These are phyloP conservation scores for Spea multiplicata DNA, from an alignment of 2,113 vertebrate genomes.

Conservation along the genomic window DNA sequence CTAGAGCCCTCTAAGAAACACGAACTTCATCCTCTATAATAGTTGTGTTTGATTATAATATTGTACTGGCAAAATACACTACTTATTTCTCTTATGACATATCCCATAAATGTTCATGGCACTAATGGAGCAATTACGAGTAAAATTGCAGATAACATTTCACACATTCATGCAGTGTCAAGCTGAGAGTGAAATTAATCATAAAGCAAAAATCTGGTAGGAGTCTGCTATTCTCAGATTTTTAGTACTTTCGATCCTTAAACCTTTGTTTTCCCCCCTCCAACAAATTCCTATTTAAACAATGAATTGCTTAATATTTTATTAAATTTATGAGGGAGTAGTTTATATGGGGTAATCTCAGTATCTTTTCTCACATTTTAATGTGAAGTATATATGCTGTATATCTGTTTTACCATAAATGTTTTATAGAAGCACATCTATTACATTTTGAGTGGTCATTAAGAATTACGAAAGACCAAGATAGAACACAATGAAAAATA, in stretches of 20 bases:
- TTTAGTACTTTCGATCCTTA: background rate
- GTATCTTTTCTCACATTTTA: no score
- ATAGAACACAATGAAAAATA: no score
- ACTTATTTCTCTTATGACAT: background rate
- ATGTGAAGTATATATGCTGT: no score
- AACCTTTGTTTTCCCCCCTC: background rate
- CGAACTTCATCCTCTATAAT: background rate
- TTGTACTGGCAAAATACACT: background rate
- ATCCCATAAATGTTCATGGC: background rate
- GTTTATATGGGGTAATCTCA: no score
- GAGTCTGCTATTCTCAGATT: background rate
- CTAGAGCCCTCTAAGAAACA: background rate
- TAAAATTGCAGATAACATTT: background rate
- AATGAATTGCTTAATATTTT: background rate
- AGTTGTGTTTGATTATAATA: background rate
- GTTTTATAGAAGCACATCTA: no score
- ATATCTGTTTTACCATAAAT: no score
- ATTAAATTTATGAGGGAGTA: no score
- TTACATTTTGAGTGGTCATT: no score
- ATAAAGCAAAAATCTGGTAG: background rate
- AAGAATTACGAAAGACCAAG: no score
- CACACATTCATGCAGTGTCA: background rate
- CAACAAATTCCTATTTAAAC: background rate
- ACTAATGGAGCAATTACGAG: slow-evolving; percentile 1
- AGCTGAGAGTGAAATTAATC: slow-evolving; percentile 1